Evolutionary conservation across 2,113 vertebrate species (phyloP).

Genomic region (Kobus ellipsiprymnus): DNA sequence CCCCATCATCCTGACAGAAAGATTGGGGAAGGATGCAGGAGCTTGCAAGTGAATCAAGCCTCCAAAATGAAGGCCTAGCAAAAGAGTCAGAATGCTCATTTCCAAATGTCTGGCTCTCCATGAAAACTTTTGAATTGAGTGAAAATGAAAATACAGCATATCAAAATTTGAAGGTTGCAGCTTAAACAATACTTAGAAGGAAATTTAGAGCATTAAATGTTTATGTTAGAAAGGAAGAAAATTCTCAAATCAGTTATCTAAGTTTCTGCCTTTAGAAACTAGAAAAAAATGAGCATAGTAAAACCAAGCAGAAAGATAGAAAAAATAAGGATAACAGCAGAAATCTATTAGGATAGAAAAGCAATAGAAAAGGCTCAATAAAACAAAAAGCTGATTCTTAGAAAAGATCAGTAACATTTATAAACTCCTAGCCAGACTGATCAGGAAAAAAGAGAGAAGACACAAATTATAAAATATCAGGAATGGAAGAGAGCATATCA

Average conservation of each 20-base stretch:
- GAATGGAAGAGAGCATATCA: not conserved
- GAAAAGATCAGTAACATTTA: not conserved
- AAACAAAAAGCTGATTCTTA: not conserved
- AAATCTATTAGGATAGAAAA: not conserved
- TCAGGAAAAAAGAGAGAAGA: not conserved
- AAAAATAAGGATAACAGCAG: not conserved
- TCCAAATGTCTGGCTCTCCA: not conserved
- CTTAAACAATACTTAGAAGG: not conserved
- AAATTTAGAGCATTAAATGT: not conserved
- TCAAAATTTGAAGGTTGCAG: not conserved
- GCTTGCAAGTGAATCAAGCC: not conserved
- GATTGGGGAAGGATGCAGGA: not conserved
- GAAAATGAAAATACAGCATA: not conserved
- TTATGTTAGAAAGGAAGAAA: not conserved
- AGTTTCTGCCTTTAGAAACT: not conserved
- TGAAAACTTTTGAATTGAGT: not conserved
- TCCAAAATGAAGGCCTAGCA: not conserved
- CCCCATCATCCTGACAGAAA: not conserved
- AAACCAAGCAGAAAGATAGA: not conserved
- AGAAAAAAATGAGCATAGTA: not conserved
- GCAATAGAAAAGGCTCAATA: not conserved
- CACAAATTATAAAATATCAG: not conserved
- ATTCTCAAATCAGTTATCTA: not conserved
- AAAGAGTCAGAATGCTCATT: not conserved
- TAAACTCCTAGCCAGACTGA: not conserved